Evolutionary conservation across 2,888 invertebrate genomes (phyloP).

Genomic region (Drosophila quinaria): DNA sequence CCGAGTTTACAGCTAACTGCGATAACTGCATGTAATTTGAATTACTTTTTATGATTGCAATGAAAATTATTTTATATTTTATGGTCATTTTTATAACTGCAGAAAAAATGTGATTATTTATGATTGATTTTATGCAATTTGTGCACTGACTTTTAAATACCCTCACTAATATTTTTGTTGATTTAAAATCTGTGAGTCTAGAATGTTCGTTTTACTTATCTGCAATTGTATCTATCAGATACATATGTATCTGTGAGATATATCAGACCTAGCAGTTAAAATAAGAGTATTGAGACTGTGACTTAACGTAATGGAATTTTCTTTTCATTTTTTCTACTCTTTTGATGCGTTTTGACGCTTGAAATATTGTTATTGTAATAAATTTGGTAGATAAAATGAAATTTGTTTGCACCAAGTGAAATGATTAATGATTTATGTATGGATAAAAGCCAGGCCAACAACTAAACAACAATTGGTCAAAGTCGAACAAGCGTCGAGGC

Average conservation of each 20-base stretch:
- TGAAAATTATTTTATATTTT: not conserved
- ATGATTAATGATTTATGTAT: slow-evolving; percentile 58
- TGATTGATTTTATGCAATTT: not conserved
- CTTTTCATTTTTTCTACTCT: not conserved
- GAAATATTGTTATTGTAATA: slow-evolving; percentile 43
- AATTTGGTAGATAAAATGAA: slow-evolving; percentile 31
- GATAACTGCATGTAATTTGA: not conserved
- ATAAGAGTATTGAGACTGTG: not conserved
- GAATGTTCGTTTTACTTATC: not conserved
- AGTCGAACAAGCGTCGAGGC: slow-evolving; percentile 31
- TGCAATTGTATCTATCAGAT: not conserved
- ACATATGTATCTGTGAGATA: too few relatives aligned
- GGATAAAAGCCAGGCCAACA: slow-evolving; percentile 38
- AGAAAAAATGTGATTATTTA: not conserved
- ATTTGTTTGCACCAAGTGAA: slow-evolving; percentile 24
- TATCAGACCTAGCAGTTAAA: not conserved
- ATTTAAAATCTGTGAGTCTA: too few relatives aligned
- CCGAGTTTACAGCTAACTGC: not conserved
- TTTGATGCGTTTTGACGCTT: slow-evolving; percentile 23
- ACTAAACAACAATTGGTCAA: slow-evolving; percentile 42
- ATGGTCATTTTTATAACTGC: slow-evolving; percentile 4
- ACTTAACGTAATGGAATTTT: not conserved
- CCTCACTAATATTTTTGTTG: not conserved
- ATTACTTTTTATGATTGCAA: not conserved
- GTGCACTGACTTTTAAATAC: not conserved